Evolutionary conservation across 2,113 vertebrate genomes (phyloP), one percentile per base, ranked within the genome.

Genomic region (Turdus rufiventris): DNA sequence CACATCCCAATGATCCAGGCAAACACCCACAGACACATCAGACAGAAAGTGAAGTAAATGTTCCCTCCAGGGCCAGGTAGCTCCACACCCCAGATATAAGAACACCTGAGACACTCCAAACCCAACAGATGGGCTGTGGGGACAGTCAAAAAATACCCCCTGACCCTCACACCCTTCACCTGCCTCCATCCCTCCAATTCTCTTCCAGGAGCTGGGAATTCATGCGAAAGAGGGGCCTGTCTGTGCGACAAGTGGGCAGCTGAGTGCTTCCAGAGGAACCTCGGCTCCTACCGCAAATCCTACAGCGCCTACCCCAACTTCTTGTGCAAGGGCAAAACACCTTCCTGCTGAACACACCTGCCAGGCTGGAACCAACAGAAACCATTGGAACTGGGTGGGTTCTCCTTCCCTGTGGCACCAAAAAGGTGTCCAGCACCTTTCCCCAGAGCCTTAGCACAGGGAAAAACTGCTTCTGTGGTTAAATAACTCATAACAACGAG

Each of bases 361-460:
- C 51, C 60, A 17, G 25, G 2, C 31, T 17, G 31, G 0, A 15
- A 60, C 18, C 20, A 8, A 4, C 3, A 14, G 47, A 26, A 67
- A 38, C 0, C 2, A 2, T 5, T 16, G 0, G 1, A 47, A 5
- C 0, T 4, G 6, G 4, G 26, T n/a, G 1, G 5, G 1, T 5
- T 76, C 66, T 38, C 43, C 29, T n/a, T n/a, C 38, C 71, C 57
- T 5, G 14, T 0, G 1, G 72, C 50, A 31, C 54, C 0, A 0
- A 14, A 47, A 48, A 12, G 16, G 19, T 2, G 1, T 2, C 26
- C 3, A 1, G 57, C 5, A 6, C 17, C 34, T 43, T 38, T 65
- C 80, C 36, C 9, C 1, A 2, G 45, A 61, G 57, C 26, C 1
- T 2, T 8, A 2, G 4, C 31, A 8, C 11, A 6, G 25, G 34